Evolutionary conservation across 2,797 vertebrate species (phyloP).

Genomic region (Ctenosaura bakeri): DNA sequence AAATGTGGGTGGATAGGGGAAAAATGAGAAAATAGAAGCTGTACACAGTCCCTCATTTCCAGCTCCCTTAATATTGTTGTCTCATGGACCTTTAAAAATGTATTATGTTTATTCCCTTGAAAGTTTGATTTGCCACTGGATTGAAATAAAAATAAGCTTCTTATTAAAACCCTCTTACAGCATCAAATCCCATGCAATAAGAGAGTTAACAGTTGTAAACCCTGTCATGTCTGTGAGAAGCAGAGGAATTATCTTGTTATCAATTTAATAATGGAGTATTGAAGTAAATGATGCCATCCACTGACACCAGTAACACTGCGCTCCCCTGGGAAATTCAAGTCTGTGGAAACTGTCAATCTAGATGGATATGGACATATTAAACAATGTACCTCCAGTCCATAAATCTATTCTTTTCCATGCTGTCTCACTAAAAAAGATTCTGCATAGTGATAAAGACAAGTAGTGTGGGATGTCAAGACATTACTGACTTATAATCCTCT

Average conservation of each 20-base stretch:
- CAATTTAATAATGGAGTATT: conserved; percentile 89
- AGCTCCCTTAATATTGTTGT: conserved; percentile 32
- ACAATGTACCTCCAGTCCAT: conserved; percentile 83
- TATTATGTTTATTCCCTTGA: conserved; percentile 61
- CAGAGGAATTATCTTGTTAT: conserved; percentile 92
- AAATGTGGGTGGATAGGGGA: conserved; percentile 28
- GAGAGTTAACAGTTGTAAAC: conserved; percentile 85
- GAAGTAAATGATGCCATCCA: conserved; percentile 88
- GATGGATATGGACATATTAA: conserved; percentile 88
- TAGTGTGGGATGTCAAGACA: conserved; percentile 78
- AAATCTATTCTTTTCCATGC: conserved; percentile 78
- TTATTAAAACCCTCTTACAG: conserved; percentile 85
- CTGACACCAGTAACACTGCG: conserved; percentile 86
- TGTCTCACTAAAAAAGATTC: conserved; percentile 84
- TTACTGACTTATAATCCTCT: conserved; percentile 77
- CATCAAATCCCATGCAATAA: conserved; percentile 82
- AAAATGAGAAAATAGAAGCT: background rate
- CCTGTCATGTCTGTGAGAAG: conserved; percentile 85
- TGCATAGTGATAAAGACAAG: conserved; percentile 83
- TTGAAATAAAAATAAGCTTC: conserved; percentile 78
- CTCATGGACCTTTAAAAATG: conserved; percentile 37
- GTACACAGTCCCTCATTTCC: background rate
- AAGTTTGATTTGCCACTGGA: conserved; percentile 67
- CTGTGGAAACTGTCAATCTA: conserved; percentile 88
- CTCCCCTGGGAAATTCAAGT: conserved; percentile 92